These are phyloP conservation scores for Lagocephalus sceleratus DNA, from an alignment of 2,797 vertebrate species.

Conservation along the genomic window DNA sequence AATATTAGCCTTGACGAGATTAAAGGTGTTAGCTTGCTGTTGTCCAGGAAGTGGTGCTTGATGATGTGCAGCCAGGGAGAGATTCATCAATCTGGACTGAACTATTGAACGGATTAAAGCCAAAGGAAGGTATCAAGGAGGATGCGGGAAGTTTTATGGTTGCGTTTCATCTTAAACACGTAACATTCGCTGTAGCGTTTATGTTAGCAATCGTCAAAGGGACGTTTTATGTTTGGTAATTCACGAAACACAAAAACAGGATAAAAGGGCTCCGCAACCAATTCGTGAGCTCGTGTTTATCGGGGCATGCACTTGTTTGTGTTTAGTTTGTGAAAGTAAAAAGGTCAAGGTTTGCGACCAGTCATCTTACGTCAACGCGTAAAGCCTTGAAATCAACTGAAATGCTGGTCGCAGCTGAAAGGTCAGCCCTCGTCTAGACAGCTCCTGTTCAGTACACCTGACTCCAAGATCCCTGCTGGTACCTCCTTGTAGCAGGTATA, in stretches of 20 bases:
- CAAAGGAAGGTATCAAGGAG: too few relatives aligned
- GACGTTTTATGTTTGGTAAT: too few relatives aligned
- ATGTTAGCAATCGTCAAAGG: too few relatives aligned
- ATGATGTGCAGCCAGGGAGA: background rate
- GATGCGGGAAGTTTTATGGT: too few relatives aligned
- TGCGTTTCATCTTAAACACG: too few relatives aligned
- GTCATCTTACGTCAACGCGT: slow-evolving; percentile 42
- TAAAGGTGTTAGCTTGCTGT: too few relatives aligned
- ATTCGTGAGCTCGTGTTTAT: too few relatives aligned
- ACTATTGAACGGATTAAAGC: too few relatives aligned
- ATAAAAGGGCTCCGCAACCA: background rate
- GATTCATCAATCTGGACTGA: background rate
- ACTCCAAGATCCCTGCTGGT: slow-evolving; percentile 29
- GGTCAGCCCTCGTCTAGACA: slow-evolving; percentile 64
- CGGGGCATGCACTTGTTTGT: slow-evolving; percentile 7
- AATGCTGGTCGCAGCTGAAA: slow-evolving; percentile 54
- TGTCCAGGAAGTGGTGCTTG: too few relatives aligned
- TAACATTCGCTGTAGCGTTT: too few relatives aligned
- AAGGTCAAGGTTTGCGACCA: slow-evolving; percentile 50
- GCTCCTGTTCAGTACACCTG: slow-evolving; percentile 31
- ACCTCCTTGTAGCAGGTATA: slow-evolving; percentile 2
- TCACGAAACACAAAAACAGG: background rate
- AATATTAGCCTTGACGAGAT: slow-evolving; percentile 25
- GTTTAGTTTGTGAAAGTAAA: slow-evolving; percentile 22
- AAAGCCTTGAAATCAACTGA: slow-evolving; percentile 27